Percentiles rank a stretch among this genome's conserved stretches.
Conservation (phyloP, 2,888 invertebrate species). For the Yponomeuta sedellus region DNA sequence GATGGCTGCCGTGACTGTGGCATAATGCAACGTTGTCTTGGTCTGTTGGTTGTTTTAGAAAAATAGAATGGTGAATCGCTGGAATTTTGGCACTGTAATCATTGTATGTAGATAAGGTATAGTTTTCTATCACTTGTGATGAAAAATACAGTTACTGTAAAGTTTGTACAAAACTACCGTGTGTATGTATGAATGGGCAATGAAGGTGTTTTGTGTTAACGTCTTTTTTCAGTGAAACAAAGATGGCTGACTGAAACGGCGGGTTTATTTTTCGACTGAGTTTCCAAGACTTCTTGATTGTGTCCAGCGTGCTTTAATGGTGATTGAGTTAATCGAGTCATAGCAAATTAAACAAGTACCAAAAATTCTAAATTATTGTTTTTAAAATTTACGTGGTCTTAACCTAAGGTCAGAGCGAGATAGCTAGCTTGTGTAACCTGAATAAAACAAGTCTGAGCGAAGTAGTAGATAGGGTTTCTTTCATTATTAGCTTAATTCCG, state of each 20-base stretch:
- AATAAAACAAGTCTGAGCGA: no score
- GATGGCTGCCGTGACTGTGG: neutral
- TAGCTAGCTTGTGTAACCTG: neutral
- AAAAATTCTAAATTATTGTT: neutral
- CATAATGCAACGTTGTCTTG: neutral
- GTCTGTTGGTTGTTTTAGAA: neutral
- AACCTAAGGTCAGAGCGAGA: neutral
- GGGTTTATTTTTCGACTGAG: constrained; percentile 12
- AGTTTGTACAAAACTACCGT: neutral
- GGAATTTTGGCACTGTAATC: neutral
- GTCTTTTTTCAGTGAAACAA: neutral
- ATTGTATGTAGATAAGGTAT: neutral
- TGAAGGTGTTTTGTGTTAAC: neutral
- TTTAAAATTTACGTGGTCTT: neutral
- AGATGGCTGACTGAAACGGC: neutral
- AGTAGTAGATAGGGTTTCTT: no score
- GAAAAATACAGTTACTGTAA: neutral
- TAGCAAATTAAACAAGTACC: neutral
- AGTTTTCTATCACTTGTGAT: neutral
- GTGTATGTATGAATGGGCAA: neutral
- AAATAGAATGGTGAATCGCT: neutral
- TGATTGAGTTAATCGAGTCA: constrained; percentile 1
- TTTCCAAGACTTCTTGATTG: constrained; percentile 2
- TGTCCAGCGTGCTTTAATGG: neutral
- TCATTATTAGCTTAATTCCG: no score